Conservation (phyloP, 2,113 vertebrate genomes). For the Pavo muticus region DNA sequence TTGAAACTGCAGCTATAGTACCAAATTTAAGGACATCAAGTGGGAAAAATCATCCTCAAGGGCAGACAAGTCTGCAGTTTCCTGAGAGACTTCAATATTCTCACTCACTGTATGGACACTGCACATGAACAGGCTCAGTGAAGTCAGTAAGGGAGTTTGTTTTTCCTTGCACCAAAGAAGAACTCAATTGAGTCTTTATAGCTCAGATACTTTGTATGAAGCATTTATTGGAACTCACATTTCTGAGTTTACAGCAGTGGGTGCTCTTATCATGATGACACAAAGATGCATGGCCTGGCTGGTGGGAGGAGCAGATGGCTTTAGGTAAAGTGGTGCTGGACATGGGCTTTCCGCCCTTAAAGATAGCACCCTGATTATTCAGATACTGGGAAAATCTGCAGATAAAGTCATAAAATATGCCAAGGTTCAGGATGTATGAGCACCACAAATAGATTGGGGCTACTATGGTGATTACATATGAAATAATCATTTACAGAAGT, state of each 20-base stretch:
- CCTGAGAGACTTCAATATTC: not conserved
- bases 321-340: not conserved
- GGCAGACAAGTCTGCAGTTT: not conserved
- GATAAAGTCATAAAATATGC: not conserved
- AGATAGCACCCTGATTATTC: not conserved
- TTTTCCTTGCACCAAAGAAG: not conserved
- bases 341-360: not conserved
- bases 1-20: not conserved
- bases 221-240: not conserved
- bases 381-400: not conserved
- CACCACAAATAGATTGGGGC: not conserved
- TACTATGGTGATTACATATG: not conserved
- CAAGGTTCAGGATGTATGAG: not conserved
- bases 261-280: accelerated
- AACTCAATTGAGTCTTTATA: accelerated
- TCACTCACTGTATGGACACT: not conserved
- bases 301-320: not conserved
- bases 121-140: not conserved
- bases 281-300: not conserved
- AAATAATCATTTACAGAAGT: not conserved
- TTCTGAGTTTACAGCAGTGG: accelerated
- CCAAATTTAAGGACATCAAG: not conserved
- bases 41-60: not conserved
- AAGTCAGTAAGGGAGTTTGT: not conserved
- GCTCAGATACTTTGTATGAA: not conserved